Conservation (phyloP, 2,797 vertebrate genomes). For the Notoglanidium macrostoma region DNA sequence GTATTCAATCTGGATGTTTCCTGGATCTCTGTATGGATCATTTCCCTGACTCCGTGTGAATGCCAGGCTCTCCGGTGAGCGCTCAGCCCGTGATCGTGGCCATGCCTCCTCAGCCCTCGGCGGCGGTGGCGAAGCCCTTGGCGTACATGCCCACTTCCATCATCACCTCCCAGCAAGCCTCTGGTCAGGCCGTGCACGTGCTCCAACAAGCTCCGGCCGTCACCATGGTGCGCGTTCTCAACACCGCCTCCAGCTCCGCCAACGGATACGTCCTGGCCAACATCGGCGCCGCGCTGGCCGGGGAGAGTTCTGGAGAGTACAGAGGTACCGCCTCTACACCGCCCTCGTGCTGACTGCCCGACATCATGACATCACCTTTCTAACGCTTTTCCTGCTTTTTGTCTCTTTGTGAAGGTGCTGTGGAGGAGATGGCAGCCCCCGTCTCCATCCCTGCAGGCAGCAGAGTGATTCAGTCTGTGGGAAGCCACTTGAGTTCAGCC, state of each 20-base stretch:
- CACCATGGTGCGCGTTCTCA: constrained; percentile 93
- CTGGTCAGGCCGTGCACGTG: constrained; percentile 87
- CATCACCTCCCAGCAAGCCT: constrained; percentile 77
- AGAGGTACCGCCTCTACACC: constrained; percentile 64
- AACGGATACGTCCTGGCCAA: constrained; percentile 89
- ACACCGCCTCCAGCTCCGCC: constrained; percentile 79
- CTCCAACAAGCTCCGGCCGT: constrained; percentile 88
- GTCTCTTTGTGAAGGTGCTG: constrained; percentile 42
- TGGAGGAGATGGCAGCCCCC: constrained; percentile 76
- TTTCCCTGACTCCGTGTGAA: background rate
- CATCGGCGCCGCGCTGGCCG: constrained; percentile 67
- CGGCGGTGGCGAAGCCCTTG: constrained; percentile 83
- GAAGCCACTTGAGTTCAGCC: constrained; percentile 78
- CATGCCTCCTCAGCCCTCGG: constrained; percentile 81
- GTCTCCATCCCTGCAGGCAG: constrained; percentile 79
- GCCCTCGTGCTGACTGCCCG: background rate
- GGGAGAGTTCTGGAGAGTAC: constrained; percentile 77
- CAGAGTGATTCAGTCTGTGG: constrained; percentile 90
- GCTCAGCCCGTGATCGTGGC: constrained; percentile 94
- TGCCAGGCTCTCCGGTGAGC: constrained; percentile 89
- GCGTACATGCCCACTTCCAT: constrained; percentile 87
- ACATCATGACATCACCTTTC: background rate
- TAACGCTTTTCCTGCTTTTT: background rate
- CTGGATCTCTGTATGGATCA: background rate
- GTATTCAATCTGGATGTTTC: background rate